A percentile compares a stretch with the other conserved stretches of the same genome.
These are phyloP conservation scores for Lucifuga dentata DNA, from an alignment of 2,113 vertebrate species.

Conservation along the genomic window DNA sequence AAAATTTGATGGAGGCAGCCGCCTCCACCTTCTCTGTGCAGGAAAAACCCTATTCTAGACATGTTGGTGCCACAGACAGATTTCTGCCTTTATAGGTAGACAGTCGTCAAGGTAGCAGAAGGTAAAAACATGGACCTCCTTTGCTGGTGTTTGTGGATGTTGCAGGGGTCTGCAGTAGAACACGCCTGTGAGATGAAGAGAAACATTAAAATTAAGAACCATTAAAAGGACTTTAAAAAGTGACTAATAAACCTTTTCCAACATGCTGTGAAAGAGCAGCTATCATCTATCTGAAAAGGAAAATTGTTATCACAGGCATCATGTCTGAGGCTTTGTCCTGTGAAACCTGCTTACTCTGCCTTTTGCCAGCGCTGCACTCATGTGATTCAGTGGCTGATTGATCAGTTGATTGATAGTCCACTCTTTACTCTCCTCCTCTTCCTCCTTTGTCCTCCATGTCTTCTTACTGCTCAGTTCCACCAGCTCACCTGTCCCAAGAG, in stretches of 20 bases:
- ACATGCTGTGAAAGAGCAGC: background rate
- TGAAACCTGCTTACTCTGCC: slow-evolving; percentile 20
- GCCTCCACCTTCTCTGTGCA: too few relatives aligned
- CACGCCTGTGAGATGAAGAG: background rate
- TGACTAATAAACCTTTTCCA: too few relatives aligned
- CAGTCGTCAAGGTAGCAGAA: too few relatives aligned
- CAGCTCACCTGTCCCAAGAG: slow-evolving; percentile 31
- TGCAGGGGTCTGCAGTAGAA: too few relatives aligned
- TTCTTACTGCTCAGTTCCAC: slow-evolving; percentile 20
- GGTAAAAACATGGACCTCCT: too few relatives aligned
- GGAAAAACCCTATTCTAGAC: too few relatives aligned
- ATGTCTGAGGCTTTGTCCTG: background rate
- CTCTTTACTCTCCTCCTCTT: background rate
- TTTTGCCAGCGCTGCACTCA: slow-evolving; percentile 12
- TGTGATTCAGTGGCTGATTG: slow-evolving; percentile 43
- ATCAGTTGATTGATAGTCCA: slow-evolving; percentile 32
- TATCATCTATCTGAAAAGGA: background rate
- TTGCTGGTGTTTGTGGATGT: too few relatives aligned
- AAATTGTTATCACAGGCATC: slow-evolving; percentile 12
- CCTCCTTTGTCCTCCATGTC: background rate
- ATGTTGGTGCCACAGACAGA: too few relatives aligned
- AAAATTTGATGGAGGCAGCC: too few relatives aligned
- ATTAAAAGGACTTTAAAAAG: too few relatives aligned
- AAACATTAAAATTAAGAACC: too few relatives aligned
- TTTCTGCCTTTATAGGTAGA: too few relatives aligned